Conservation (phyloP, 2,888 invertebrate genomes). For the Andricus quercusramuli region DNA sequence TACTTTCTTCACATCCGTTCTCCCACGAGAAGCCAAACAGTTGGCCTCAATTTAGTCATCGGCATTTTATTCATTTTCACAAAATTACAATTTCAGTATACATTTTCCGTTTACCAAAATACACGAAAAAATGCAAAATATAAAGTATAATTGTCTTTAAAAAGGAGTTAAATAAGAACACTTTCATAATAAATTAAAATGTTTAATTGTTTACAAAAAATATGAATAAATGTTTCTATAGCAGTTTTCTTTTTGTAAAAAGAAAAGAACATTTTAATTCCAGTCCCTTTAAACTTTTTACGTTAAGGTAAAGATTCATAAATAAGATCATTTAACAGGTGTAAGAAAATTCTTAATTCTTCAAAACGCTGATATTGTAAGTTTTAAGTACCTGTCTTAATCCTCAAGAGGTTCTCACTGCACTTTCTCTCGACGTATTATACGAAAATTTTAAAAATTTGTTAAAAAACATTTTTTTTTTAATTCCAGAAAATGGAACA, state of each 20-base stretch:
- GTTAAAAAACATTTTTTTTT: neutral
- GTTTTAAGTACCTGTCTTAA: neutral
- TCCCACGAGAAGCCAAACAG: neutral
- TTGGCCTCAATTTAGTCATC: neutral
- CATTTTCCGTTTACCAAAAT: too few relatives aligned
- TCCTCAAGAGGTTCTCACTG: neutral
- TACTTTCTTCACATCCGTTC: neutral
- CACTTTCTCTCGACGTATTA: neutral
- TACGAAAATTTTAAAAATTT: neutral
- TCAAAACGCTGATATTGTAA: neutral
- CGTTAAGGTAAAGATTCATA: rapidly evolving
- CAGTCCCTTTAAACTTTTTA: too few relatives aligned
- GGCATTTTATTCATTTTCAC: too few relatives aligned
- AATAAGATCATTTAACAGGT: neutral
- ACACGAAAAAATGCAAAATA: too few relatives aligned
- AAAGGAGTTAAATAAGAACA: too few relatives aligned
- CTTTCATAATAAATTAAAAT: too few relatives aligned
- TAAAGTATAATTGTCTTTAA: too few relatives aligned
- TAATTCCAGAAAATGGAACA: neutral
- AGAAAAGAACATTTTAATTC: too few relatives aligned
- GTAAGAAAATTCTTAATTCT: neutral
- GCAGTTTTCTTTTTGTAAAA: too few relatives aligned
- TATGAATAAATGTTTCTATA: too few relatives aligned
- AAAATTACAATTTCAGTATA: too few relatives aligned
- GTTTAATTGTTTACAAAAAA: too few relatives aligned